Percentiles rank a stretch among this genome's conserved stretches.
Evolutionary conservation across 2,797 vertebrate species (phyloP).

Genomic region (Aulostomus chinensis): DNA sequence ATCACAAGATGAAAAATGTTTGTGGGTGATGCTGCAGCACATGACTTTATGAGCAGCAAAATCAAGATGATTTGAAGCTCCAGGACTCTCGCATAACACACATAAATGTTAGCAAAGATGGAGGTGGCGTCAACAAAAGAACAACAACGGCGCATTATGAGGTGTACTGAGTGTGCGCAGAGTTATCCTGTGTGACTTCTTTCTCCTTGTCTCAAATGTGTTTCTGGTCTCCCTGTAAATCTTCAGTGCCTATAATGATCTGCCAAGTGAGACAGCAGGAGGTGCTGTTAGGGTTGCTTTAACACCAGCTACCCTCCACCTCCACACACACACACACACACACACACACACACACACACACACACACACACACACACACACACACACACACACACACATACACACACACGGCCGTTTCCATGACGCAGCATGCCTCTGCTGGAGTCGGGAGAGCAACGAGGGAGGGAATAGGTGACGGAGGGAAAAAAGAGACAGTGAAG

Average conservation of each 20-base stretch:
- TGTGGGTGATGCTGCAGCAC: no score
- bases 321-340: constrained; percentile 7
- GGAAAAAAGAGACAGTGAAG: constrained; percentile 22
- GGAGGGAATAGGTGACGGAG: constrained; percentile 59
- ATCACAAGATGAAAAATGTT: no score
- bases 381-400: no score
- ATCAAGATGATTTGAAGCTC: no score
- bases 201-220: constrained; percentile 1
- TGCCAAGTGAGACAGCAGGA: constrained; percentile 65
- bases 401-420: no score
- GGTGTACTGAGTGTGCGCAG: no score
- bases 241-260: constrained; percentile 47
- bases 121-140: background rate
- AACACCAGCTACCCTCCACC: constrained; percentile 40
- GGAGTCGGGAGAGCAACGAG: constrained; percentile 52
- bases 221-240: constrained; percentile 36
- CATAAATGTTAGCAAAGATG: no score
- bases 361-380: no score
- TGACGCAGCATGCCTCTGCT: constrained; percentile 74
- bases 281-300: constrained; percentile 69
- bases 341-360: constrained; percentile 7
- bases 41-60: no score
- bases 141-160: background rate
- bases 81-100: no score
- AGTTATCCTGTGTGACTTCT: constrained; percentile 4